Percentiles rank a stretch among this genome's conserved stretches.
Evolutionary conservation across 2,888 invertebrate genomes (phyloP).

Genomic region (Drosophila conformis): DNA sequence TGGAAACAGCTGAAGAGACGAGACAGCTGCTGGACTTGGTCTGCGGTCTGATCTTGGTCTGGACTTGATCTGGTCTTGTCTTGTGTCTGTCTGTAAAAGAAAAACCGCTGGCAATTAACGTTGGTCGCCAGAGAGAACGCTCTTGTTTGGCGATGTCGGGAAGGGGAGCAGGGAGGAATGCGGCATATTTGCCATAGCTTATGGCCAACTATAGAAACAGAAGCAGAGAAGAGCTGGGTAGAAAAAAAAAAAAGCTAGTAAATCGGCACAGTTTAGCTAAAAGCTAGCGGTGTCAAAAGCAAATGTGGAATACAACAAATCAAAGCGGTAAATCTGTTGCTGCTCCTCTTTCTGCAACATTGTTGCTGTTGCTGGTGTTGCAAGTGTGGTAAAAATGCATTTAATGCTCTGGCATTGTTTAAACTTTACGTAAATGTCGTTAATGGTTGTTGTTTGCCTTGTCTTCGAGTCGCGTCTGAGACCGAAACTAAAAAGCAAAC

Average conservation of each 20-base stretch:
- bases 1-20: conserved; percentile 41
- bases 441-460: conserved; percentile 52
- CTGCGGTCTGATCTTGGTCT: conserved; percentile 22
- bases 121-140: conserved; percentile 33
- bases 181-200: conserved; percentile 66
- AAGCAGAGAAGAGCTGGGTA: conserved; percentile 40
- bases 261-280: conserved; percentile 40
- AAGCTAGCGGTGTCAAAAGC: conserved; percentile 53
- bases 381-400: conserved; percentile 49
- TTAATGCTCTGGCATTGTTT: conserved; percentile 59
- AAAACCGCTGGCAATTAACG: conserved; percentile 66
- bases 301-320: conserved; percentile 54
- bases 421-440: conserved; percentile 77
- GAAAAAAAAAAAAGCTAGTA: conserved; percentile 19
- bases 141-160: not conserved
- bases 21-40: conserved; percentile 35
- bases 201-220: conserved; percentile 62
- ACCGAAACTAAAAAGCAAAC: conserved; percentile 47
- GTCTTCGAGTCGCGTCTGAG: conserved; percentile 16
- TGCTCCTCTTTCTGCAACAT: conserved; percentile 2
- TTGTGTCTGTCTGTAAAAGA: conserved; percentile 4
- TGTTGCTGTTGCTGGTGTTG: conserved; percentile 29
- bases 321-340: conserved; percentile 64
- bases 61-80: conserved; percentile 15
- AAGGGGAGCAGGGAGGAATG: conserved; percentile 5